These are phyloP conservation scores for Drosophila phalerata DNA, from an alignment of 2,888 invertebrate species.

Conservation along the genomic window DNA sequence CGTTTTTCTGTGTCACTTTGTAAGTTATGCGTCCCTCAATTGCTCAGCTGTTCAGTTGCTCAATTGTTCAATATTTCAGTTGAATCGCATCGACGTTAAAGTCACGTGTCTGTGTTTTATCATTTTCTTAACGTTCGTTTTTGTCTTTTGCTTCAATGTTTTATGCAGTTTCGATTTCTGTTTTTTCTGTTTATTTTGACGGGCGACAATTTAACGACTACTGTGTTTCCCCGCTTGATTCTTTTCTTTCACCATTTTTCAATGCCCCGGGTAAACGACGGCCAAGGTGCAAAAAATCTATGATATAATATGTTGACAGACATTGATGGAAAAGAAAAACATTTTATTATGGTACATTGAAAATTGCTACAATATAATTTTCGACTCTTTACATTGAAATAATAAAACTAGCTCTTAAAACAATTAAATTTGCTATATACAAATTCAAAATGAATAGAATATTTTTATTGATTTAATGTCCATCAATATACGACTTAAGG, in stretches of 20 bases:
- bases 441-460: neutral
- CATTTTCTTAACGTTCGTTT: slow-evolving; percentile 49
- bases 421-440: neutral
- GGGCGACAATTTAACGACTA: slow-evolving; percentile 17
- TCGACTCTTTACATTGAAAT: too few relatives aligned
- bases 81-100: slow-evolving; percentile 35
- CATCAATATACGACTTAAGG: neutral
- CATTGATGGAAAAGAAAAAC: neutral
- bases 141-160: slow-evolving; percentile 43
- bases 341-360: too few relatives aligned
- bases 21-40: slow-evolving; percentile 20
- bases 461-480: neutral
- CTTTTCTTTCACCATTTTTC: neutral
- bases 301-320: neutral
- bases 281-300: slow-evolving; percentile 48
- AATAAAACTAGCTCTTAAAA: too few relatives aligned
- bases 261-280: slow-evolving; percentile 17
- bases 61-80: slow-evolving; percentile 5
- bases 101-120: slow-evolving; percentile 68
- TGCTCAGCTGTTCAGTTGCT: slow-evolving; percentile 3
- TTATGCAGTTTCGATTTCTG: slow-evolving; percentile 72
- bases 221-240: neutral
- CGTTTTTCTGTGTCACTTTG: slow-evolving; percentile 72
- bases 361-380: too few relatives aligned
- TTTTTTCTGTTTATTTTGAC: slow-evolving; percentile 61